Evolutionary conservation across 2,888 invertebrate species (phyloP).

Genomic region (Phengaris arion): DNA sequence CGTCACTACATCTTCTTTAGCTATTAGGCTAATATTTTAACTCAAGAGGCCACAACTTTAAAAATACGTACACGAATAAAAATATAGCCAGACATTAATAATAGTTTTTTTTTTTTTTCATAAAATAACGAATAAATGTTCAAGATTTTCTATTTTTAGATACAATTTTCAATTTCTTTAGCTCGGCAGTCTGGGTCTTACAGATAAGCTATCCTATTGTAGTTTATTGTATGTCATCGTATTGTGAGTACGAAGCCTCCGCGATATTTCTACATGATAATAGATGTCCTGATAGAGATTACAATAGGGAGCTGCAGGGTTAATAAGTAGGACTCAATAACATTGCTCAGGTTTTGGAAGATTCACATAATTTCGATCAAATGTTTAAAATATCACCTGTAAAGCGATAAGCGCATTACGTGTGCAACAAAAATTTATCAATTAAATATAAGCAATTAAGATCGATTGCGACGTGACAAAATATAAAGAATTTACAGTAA

Average conservation of each 20-base stretch:
- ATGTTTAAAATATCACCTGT: too few species aligned
- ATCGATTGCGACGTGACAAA: too few species aligned
- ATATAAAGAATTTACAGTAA: too few species aligned
- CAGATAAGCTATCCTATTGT: conserved; percentile 15
- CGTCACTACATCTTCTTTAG: too few species aligned
- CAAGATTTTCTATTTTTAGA: conserved; percentile 2
- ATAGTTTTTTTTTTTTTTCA: not conserved
- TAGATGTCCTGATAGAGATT: not conserved
- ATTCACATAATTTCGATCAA: not conserved
- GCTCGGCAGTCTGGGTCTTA: not conserved
- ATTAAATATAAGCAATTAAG: too few species aligned
- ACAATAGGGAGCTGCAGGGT: not conserved
- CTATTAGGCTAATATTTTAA: too few species aligned
- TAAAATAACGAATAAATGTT: not conserved
- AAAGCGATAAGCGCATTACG: too few species aligned
- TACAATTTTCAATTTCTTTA: conserved; percentile 14
- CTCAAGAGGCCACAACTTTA: too few species aligned
- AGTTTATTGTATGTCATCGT: conserved; percentile 16
- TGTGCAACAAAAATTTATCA: too few species aligned
- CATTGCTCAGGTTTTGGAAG: not conserved
- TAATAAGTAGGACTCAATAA: not conserved
- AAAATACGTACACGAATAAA: not conserved
- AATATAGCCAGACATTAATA: not conserved
- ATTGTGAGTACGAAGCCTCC: conserved; percentile 10
- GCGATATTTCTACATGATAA: conserved; percentile 17